Evolutionary conservation across 1,140 invertebrate genomes (phyloP).

Genomic region (Drosophila ambigua): DNA sequence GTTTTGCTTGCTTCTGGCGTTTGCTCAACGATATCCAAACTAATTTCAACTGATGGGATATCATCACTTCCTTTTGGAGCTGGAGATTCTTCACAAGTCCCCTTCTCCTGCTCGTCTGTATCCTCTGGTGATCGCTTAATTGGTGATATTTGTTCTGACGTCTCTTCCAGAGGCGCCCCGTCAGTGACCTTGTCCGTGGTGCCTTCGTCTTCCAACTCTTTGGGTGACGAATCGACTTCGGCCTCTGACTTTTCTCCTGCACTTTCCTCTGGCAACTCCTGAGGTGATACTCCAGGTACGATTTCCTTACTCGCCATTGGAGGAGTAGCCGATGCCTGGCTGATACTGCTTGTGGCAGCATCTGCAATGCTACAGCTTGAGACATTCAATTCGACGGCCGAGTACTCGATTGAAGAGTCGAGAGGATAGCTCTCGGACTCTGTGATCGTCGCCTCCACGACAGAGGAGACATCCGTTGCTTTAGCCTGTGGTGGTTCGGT

Average conservation of each 20-base stretch:
- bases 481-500: not conserved
- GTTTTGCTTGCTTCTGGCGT: too few relatives aligned
- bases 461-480: not conserved
- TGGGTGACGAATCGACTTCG: not conserved
- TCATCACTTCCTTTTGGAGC: too few relatives aligned
- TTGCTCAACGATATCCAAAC: too few relatives aligned
- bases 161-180: too few relatives aligned
- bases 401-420: slow-evolving; percentile 7
- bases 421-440: not conserved
- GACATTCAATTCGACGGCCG: not conserved
- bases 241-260: too few relatives aligned
- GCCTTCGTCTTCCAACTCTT: too few relatives aligned
- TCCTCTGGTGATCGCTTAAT: too few relatives aligned
- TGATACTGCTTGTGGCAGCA: not conserved
- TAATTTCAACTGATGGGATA: too few relatives aligned
- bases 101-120: too few relatives aligned
- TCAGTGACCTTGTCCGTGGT: not conserved
- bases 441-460: not conserved
- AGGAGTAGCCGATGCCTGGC: not conserved
- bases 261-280: not conserved
- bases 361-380: not conserved
- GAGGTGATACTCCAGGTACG: not conserved
- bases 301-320: too few relatives aligned
- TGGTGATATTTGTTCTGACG: too few relatives aligned
- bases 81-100: too few relatives aligned